Base-by-base conservation (phyloP, 2,888 invertebrate species). In the Silvanus unidentatus region DNA sequence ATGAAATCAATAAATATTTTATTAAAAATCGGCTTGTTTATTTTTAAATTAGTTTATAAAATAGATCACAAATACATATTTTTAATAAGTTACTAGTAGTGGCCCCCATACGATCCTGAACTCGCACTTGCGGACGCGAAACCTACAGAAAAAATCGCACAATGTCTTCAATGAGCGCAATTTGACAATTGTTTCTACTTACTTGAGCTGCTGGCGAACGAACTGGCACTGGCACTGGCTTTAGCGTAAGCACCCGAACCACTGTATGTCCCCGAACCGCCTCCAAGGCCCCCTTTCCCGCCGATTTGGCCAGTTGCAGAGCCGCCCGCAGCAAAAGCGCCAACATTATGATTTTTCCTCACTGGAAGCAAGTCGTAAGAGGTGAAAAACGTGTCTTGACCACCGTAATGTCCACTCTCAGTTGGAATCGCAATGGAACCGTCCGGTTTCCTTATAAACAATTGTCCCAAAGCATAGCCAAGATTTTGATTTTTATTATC, bases 151-250 rank as follows among this genome's bases (percentile, higher is more conserved):
- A 32, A 32, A 3, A 32, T n/a, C n/a, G n/a, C n/a, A n/a, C n/a
- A n/a, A n/a, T n/a, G n/a, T n/a, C n/a, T n/a, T n/a, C 13, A 32
- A 32, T 12, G 5, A 32, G n/a, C 32, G 3, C 32, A 32, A 32
- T 8, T 12, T 12, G 13, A n/a, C 3, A 32, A 32, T 12, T 3
- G 13, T 12, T 12, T 32, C n/a, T 16, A 34, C 45, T 40, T n/a
- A 45, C 45, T 45, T 40, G 45, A 45, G n/a, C 35, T 28, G 9
- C 40, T 13, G 10, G 44, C 34, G 12, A 27, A 40, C n/a, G 44
- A 14, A 22, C 39, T 29, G 2, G 39, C 29, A 22, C n/a, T 27
- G 12, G 44, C 16, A 29, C 39, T 30, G 6, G 43, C 27, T 28
- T 38, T 39, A 10, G 43, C 37, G 16, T 30, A 43, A 4, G 43